Evolutionary conservation across 2,113 vertebrate species (phyloP).

Genomic region (Cochlearius cochlearius): DNA sequence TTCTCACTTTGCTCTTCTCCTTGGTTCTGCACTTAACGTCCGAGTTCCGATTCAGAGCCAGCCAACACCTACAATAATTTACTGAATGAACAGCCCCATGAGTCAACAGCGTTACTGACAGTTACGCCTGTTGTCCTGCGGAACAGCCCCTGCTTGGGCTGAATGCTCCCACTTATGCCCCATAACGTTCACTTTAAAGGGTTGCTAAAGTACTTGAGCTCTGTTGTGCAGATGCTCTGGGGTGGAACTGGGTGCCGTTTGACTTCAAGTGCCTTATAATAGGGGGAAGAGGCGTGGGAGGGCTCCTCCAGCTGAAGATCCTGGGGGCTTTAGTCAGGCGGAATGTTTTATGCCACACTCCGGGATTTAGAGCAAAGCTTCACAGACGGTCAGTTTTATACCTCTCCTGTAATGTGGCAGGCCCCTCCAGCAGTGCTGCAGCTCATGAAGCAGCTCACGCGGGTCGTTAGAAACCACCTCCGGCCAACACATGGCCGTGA

Average conservation of each 20-base stretch:
- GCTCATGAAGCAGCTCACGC: background rate
- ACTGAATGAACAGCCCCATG: background rate
- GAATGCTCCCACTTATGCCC: background rate
- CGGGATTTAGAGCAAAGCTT: background rate
- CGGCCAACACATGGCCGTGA: rapidly evolving
- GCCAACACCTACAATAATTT: background rate
- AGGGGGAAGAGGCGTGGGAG: background rate
- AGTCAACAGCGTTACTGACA: rapidly evolving
- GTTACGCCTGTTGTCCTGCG: background rate
- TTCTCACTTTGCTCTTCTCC: background rate
- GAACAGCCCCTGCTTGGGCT: background rate
- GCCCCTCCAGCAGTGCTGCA: background rate
- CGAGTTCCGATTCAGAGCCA: background rate
- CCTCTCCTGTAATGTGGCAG: background rate
- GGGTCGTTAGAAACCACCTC: background rate
- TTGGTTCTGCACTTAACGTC: background rate
- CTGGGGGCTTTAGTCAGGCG: background rate
- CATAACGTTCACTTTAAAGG: background rate
- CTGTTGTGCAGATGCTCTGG: background rate
- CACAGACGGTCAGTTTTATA: background rate
- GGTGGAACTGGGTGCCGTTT: background rate
- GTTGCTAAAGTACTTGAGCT: background rate
- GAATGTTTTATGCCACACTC: background rate
- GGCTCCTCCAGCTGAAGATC: background rate
- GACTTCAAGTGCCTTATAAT: background rate